A percentile compares a stretch with the other conserved stretches of the same genome.
These are phyloP conservation scores for Daboia siamensis DNA, from an alignment of 2,113 vertebrate genomes.

Conservation along the genomic window DNA sequence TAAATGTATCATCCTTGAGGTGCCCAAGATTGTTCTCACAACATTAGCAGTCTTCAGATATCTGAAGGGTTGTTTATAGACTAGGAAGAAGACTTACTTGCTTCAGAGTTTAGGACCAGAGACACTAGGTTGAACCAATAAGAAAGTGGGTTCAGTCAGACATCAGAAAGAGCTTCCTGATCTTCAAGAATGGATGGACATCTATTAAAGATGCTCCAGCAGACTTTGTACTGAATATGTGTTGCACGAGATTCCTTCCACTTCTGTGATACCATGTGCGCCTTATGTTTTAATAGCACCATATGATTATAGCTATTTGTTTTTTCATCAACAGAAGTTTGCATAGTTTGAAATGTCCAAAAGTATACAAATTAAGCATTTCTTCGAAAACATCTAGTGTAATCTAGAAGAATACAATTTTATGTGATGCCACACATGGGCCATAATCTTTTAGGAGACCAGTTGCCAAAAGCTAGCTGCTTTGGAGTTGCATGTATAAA, in stretches of 20 bases:
- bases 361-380: not conserved
- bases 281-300: not conserved
- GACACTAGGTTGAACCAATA: not conserved
- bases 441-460: not conserved
- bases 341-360: not conserved
- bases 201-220: not conserved
- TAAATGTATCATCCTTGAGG: not conserved
- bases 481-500: not conserved
- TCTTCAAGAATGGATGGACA: not conserved
- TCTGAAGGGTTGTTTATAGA: not conserved
- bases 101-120: not conserved
- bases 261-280: not conserved
- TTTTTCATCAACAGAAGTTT: not conserved
- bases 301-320: not conserved
- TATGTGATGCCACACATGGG: not conserved
- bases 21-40: not conserved
- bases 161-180: not conserved
- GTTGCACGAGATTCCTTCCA: not conserved
- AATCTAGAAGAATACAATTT: not conserved
- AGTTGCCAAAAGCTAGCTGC: not conserved
- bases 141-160: not conserved
- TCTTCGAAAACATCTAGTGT: not conserved
- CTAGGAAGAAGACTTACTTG: not conserved
- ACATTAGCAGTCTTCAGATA: not conserved
- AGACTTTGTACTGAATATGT: not conserved